Evolutionary conservation across 2,888 invertebrate genomes (phyloP).

Genomic region (Hirtodrosophila cameraria): DNA sequence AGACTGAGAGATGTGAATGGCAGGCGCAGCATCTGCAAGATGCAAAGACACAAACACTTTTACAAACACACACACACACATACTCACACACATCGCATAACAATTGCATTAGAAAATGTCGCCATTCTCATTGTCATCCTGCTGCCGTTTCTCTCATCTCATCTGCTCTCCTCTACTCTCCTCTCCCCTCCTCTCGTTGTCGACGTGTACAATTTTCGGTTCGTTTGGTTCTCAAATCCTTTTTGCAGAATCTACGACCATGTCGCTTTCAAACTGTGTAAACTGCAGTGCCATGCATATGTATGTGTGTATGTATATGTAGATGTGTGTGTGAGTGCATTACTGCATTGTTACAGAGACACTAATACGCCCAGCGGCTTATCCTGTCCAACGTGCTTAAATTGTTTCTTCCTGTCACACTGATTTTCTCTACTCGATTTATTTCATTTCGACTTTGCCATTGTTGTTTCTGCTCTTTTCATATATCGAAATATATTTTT

Average conservation of each 20-base stretch:
- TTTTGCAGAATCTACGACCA: slow-evolving; percentile 74
- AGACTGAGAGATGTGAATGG: slow-evolving; percentile 9
- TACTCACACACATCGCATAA: slow-evolving; percentile 18
- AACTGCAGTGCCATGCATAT: slow-evolving; percentile 49
- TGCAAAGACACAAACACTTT: slow-evolving; percentile 18
- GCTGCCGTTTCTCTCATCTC: slow-evolving; percentile 22
- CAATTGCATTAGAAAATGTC: slow-evolving; percentile 72
- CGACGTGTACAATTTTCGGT: slow-evolving; percentile 81
- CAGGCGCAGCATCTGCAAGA: slow-evolving; percentile 42
- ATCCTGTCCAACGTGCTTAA: slow-evolving; percentile 77
- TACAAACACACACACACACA: slow-evolving; percentile 5
- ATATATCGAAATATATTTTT: slow-evolving; percentile 57
- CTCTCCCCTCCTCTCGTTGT: too few species aligned
- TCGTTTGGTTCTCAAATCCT: slow-evolving; percentile 80
- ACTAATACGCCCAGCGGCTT: slow-evolving; percentile 66
- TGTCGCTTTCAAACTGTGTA: slow-evolving; percentile 64
- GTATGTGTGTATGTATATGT: neutral
- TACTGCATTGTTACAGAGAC: slow-evolving; percentile 72
- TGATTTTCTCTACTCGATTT: slow-evolving; percentile 74
- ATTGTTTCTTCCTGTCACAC: slow-evolving; percentile 78
- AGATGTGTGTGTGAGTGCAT: slow-evolving; percentile 37
- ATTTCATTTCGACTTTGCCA: slow-evolving; percentile 64
- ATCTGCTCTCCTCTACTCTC: too few species aligned
- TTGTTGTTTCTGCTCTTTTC: slow-evolving; percentile 32
- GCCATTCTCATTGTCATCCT: slow-evolving; percentile 57